Evolutionary conservation across 2,888 invertebrate genomes (phyloP).

Genomic region (Diaphora mendica): DNA sequence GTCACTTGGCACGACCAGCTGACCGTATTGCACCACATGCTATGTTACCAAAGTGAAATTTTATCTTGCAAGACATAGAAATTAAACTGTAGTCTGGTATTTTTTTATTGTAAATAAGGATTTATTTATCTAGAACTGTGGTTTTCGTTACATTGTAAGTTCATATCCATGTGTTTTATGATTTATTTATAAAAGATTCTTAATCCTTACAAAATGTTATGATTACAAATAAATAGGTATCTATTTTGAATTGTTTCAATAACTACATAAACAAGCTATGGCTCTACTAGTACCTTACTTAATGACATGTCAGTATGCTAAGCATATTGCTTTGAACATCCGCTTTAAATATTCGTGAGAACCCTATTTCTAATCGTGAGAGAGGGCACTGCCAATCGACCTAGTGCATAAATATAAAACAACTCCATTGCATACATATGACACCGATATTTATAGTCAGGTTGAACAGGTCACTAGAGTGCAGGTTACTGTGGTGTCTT

Average conservation of each 20-base stretch:
- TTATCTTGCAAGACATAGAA: slow-evolving; percentile 16
- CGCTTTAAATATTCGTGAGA: slow-evolving; percentile 35
- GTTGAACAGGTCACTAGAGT: slow-evolving; percentile 47
- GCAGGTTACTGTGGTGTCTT: slow-evolving; percentile 30
- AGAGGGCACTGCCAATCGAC: slow-evolving; percentile 56
- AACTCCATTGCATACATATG: slow-evolving; percentile 51
- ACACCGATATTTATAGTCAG: slow-evolving; percentile 50
- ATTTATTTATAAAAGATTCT: neutral
- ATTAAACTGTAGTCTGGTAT: neutral
- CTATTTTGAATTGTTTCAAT: neutral
- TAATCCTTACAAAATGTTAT: neutral
- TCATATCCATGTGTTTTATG: neutral
- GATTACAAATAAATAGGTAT: neutral
- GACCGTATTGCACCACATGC: slow-evolving; percentile 62
- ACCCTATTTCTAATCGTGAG: slow-evolving; percentile 52
- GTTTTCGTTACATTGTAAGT: neutral
- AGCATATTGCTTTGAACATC: slow-evolving; percentile 10
- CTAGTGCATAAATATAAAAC: slow-evolving; percentile 56
- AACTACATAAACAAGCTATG: neutral
- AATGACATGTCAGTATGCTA: slow-evolving; percentile 11
- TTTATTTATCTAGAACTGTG: neutral
- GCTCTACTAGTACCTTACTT: slow-evolving; percentile 1
- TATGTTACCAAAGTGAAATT: slow-evolving; percentile 51
- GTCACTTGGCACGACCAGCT: slow-evolving; percentile 63
- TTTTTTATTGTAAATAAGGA: neutral